These are phyloP conservation scores for Pseudomugil tenellus DNA, from an alignment of 2,797 vertebrate genomes.

Conservation along the genomic window DNA sequence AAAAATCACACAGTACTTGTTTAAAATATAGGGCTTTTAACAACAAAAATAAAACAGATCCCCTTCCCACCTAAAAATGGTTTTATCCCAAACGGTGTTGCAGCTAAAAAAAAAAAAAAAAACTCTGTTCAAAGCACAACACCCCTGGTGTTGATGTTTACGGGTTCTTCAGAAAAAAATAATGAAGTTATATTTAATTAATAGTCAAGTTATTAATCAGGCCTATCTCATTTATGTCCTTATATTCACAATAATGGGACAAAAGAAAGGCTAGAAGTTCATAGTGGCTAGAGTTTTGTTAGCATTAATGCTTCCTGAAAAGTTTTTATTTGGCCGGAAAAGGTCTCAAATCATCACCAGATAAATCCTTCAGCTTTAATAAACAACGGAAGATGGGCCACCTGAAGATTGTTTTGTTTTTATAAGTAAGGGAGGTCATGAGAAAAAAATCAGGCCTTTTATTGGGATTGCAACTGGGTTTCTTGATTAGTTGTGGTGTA, in stretches of 20 bases:
- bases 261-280: neutral
- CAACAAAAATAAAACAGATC: no score
- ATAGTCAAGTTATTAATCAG: neutral
- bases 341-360: neutral
- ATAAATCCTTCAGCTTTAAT: neutral
- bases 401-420: neutral
- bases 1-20: no score
- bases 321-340: neutral
- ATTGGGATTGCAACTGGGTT: neutral
- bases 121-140: no score
- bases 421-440: neutral
- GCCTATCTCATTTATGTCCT: neutral
- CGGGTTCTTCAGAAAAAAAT: no score
- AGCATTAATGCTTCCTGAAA: neutral
- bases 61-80: no score
- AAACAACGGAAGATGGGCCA: no score
- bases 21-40: no score
- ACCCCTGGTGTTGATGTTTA: no score
- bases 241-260: neutral
- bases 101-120: no score
- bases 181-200: neutral
- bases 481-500: slow-evolving; percentile 2
- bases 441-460: neutral
- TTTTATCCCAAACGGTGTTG: no score
- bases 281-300: neutral